These are phyloP conservation scores for Netelia melanura DNA, from an alignment of 2,888 invertebrate species.

Conservation along the genomic window DNA sequence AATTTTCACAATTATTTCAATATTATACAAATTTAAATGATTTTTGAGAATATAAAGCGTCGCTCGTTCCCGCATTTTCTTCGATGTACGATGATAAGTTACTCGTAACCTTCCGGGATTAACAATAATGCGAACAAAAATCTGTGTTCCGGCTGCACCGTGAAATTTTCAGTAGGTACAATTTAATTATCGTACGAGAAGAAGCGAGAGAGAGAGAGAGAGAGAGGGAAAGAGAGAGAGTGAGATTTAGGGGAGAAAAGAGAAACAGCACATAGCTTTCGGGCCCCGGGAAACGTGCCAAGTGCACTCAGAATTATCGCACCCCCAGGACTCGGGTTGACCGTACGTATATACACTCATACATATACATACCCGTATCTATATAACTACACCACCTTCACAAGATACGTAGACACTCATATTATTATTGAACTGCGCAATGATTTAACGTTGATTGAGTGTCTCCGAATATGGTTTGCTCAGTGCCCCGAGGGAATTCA, in stretches of 20 bases:
- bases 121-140: not conserved
- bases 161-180: conserved; percentile 47
- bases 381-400: conserved; percentile 19
- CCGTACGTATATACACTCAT: conserved; percentile 23
- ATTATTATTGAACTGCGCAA: conserved; percentile 71
- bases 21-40: too few relatives aligned
- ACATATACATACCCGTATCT: conserved; percentile 4
- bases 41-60: too few relatives aligned
- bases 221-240: conserved; percentile 14
- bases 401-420: conserved; percentile 56
- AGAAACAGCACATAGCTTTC: conserved; percentile 7
- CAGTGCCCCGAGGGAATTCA: conserved; percentile 63
- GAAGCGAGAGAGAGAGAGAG: conserved; percentile 30
- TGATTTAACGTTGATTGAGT: conserved; percentile 77
- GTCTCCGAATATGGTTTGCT: conserved; percentile 73
- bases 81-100: not conserved
- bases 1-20: too few relatives aligned
- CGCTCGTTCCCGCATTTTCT: not conserved
- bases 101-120: not conserved
- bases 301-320: conserved; percentile 71
- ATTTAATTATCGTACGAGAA: conserved; percentile 73
- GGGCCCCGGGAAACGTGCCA: conserved; percentile 49
- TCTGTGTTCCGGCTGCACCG: not conserved
- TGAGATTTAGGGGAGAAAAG: conserved; percentile 7
- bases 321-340: conserved; percentile 64